These are phyloP conservation scores for Patiria miniata DNA, from an alignment of 35 echinoderm and acorn worm genomes.

Conservation along the genomic window DNA sequence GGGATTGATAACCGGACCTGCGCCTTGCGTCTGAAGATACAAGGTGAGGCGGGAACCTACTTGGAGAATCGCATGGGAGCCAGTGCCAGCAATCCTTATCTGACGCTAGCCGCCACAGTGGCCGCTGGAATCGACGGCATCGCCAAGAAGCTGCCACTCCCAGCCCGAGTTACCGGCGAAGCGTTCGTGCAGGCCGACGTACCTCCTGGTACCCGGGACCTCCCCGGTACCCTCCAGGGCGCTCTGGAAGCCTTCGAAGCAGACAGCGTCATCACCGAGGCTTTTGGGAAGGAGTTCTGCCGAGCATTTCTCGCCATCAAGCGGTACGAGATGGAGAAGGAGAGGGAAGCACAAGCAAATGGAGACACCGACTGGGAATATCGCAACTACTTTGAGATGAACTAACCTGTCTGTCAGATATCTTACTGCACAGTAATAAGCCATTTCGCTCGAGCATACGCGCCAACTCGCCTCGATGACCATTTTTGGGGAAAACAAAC, in stretches of 20 bases:
- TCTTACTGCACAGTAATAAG: too few species aligned
- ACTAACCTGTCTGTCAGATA: not conserved
- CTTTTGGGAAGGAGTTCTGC: slow-evolving; percentile 82
- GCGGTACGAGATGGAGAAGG: slow-evolving; percentile 70
- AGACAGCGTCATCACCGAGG: slow-evolving; percentile 64
- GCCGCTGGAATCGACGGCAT: slow-evolving; percentile 91
- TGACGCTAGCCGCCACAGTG: slow-evolving; percentile 70
- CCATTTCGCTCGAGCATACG: too few species aligned
- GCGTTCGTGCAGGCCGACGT: slow-evolving; percentile 52
- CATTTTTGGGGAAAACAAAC: too few species aligned
- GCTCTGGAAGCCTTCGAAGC: slow-evolving; percentile 72
- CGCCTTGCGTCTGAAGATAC: slow-evolving; percentile 49
- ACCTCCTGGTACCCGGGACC: slow-evolving; percentile 43
- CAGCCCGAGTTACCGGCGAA: slow-evolving; percentile 48
- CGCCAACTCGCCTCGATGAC: too few species aligned
- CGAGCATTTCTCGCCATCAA: slow-evolving; percentile 75
- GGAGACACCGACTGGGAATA: slow-evolving; percentile 1
- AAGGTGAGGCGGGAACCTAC: slow-evolving; percentile 66
- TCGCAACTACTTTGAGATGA: slow-evolving; percentile 5
- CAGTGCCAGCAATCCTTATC: slow-evolving; percentile 82
- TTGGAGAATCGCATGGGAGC: slow-evolving; percentile 86
- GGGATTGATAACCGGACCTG: slow-evolving; percentile 81
- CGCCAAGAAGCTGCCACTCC: slow-evolving; percentile 30
- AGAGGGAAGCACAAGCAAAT: slow-evolving; percentile 55
- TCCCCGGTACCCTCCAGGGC: slow-evolving; percentile 67